These are phyloP conservation scores for Chunga burmeisteri DNA, from an alignment of 2,113 vertebrate genomes.

Conservation along the genomic window DNA sequence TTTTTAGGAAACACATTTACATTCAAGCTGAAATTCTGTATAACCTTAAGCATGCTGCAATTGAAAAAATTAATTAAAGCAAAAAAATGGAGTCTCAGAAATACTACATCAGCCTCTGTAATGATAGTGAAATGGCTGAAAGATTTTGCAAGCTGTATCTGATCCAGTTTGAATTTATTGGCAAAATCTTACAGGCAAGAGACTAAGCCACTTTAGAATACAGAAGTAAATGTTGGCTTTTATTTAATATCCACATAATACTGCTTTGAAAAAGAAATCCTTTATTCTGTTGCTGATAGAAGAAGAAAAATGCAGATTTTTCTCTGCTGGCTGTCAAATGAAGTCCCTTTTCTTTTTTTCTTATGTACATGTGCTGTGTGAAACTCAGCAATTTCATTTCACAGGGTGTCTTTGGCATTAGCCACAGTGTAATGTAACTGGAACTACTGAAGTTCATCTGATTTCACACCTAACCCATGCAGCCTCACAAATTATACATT, in stretches of 20 bases:
- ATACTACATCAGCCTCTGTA: background rate
- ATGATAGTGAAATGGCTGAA: background rate
- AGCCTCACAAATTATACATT: slow-evolving; percentile 17
- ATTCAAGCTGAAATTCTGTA: background rate
- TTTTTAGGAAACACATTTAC: background rate
- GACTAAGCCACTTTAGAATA: slow-evolving; percentile 20
- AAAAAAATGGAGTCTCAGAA: slow-evolving; percentile 1
- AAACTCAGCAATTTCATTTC: slow-evolving; percentile 59
- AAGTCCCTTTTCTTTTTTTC: background rate
- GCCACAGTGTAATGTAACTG: slow-evolving; percentile 41
- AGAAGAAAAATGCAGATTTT: slow-evolving; percentile 48
- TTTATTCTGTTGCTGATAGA: slow-evolving; percentile 1
- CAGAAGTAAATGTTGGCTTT: slow-evolving; percentile 32
- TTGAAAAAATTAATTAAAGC: slow-evolving; percentile 18
- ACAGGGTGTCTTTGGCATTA: slow-evolving; percentile 61
- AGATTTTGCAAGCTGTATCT: slow-evolving; percentile 22
- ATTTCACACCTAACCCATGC: slow-evolving; percentile 60
- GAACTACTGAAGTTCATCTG: slow-evolving; percentile 50
- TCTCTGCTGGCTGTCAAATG: slow-evolving; percentile 4
- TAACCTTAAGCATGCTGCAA: background rate
- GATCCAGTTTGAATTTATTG: slow-evolving; percentile 45
- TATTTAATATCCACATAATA: slow-evolving; percentile 57
- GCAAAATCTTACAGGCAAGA: slow-evolving; percentile 7
- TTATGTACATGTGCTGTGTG: background rate
- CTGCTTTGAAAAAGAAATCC: slow-evolving; percentile 40